Percentiles rank a stretch among this genome's conserved stretches.
phyloP scores from a whole-genome alignment of 1,140 invertebrate genomes.

The Brachionus sp. region DNA sequence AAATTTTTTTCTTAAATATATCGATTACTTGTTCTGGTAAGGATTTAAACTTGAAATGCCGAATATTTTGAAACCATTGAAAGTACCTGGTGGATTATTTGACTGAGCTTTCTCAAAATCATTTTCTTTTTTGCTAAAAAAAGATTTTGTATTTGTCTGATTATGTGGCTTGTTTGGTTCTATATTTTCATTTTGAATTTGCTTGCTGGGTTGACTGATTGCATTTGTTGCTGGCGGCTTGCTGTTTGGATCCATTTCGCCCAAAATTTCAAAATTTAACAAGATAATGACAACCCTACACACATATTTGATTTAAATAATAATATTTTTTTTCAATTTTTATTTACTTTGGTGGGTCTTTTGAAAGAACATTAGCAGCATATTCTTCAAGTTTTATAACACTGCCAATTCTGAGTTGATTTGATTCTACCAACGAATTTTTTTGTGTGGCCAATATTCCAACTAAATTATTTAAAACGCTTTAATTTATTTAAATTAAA shows the following conservation, averaged over 20 bases:
- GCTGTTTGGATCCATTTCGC: slow-evolving; percentile 2
- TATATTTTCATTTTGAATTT: slow-evolving; percentile 43
- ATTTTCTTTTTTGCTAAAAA: slow-evolving; percentile 28
- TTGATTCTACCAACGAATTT: slow-evolving; percentile 24
- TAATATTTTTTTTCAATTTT: neutral
- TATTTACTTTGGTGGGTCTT: slow-evolving; percentile 42
- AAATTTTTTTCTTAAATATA: neutral
- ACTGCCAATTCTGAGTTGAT: slow-evolving; percentile 25
- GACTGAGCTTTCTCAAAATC: slow-evolving; percentile 4
- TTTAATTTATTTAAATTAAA: neutral
- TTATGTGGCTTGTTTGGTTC: slow-evolving; percentile 22
- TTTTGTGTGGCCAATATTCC: slow-evolving; percentile 43
- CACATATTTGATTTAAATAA: neutral
- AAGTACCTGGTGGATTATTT: neutral
- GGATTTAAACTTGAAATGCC: slow-evolving; percentile 41
- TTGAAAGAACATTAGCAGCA: slow-evolving; percentile 38
- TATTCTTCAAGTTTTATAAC: slow-evolving; percentile 39
- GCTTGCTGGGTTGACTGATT: neutral
- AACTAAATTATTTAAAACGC: neutral
- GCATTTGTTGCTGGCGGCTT: neutral
- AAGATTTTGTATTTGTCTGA: neutral
- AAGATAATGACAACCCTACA: slow-evolving; percentile 41
- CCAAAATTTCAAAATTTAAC: slow-evolving; percentile 42
- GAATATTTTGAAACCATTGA: slow-evolving; percentile 43
- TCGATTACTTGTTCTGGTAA: slow-evolving; percentile 43